phyloP scores from a whole-genome alignment of 2,888 invertebrate genomes.

The Spilosoma lubricipeda region DNA sequence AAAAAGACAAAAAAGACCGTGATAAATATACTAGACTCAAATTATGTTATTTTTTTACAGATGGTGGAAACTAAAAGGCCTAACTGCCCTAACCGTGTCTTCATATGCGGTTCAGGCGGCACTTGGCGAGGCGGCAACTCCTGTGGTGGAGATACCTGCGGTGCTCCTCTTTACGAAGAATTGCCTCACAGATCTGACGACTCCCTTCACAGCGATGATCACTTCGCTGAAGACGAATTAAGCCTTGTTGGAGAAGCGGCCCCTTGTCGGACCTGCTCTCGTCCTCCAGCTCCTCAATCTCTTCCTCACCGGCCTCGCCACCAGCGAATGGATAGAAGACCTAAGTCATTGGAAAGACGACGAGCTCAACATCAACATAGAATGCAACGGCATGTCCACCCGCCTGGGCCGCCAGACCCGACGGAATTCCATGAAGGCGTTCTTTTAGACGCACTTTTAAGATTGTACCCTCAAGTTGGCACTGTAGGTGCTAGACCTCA shows the following conservation, averaged over 20 bases:
- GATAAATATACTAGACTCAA: neutral
- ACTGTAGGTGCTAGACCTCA: conserved; percentile 87
- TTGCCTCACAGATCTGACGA: conserved; percentile 88
- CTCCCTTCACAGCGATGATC: conserved; percentile 91
- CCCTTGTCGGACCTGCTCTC: conserved; percentile 82
- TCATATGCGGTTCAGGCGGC: conserved; percentile 87
- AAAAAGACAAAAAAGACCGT: neutral
- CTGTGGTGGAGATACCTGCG: conserved; percentile 77
- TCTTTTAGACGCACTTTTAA: conserved; percentile 90
- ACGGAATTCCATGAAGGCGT: conserved; percentile 94
- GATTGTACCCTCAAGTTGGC: conserved; percentile 90
- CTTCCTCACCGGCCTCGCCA: conserved; percentile 87
- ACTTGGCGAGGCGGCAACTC: conserved; percentile 86
- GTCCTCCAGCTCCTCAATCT: conserved; percentile 80
- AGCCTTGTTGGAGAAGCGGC: conserved; percentile 84
- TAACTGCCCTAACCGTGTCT: conserved; percentile 86
- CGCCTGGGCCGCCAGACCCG: conserved; percentile 90
- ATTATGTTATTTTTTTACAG: conserved; percentile 77
- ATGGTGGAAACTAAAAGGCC: conserved; percentile 91
- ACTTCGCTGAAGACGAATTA: conserved; percentile 94
- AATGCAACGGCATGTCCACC: conserved; percentile 86
- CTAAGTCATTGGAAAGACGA: conserved; percentile 84
- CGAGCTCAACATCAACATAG: conserved; percentile 79
- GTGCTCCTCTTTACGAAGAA: conserved; percentile 94
- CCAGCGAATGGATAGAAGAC: conserved; percentile 86